phyloP scores from a whole-genome alignment of 2,888 invertebrate genomes.

The Panzeria rudis region DNA sequence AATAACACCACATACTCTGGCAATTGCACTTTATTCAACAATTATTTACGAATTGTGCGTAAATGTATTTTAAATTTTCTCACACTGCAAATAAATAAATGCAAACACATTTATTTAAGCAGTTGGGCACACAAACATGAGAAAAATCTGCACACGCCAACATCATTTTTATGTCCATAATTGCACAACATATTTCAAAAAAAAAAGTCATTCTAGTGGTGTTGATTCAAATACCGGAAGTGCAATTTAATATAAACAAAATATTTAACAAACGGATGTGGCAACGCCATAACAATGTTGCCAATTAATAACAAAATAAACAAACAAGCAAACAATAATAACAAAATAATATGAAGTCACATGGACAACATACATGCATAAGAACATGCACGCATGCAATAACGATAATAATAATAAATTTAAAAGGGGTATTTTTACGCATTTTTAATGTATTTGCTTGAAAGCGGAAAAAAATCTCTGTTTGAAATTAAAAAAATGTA shows the following conservation, averaged over 20 bases:
- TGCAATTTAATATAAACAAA: conserved; percentile 67
- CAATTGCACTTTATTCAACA: conserved; percentile 65
- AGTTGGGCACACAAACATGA: conserved; percentile 2
- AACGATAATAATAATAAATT: conserved; percentile 48
- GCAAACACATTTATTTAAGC: conserved; percentile 48
- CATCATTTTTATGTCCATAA: conserved; percentile 24
- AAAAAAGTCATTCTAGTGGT: conserved; percentile 25
- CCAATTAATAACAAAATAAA: conserved; percentile 69
- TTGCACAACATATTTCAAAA: not conserved
- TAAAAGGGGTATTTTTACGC: conserved; percentile 43
- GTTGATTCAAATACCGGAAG: conserved; percentile 69
- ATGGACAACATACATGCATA: conserved; percentile 1
- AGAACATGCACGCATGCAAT: not conserved
- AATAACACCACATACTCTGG: conserved; percentile 53
- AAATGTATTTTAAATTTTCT: conserved; percentile 64
- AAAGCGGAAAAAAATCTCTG: not conserved
- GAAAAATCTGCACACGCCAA: conserved; percentile 3
- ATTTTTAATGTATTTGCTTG: conserved; percentile 44
- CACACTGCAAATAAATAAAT: conserved; percentile 43
- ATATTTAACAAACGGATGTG: conserved; percentile 74
- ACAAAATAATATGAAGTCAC: not conserved
- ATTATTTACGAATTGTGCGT: conserved; percentile 78
- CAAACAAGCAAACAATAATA: conserved; percentile 31
- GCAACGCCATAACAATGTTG: conserved; percentile 72
- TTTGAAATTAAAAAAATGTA: not conserved